Conservation (phyloP, 2,888 invertebrate species). For the Zygaena filipendulae region DNA sequence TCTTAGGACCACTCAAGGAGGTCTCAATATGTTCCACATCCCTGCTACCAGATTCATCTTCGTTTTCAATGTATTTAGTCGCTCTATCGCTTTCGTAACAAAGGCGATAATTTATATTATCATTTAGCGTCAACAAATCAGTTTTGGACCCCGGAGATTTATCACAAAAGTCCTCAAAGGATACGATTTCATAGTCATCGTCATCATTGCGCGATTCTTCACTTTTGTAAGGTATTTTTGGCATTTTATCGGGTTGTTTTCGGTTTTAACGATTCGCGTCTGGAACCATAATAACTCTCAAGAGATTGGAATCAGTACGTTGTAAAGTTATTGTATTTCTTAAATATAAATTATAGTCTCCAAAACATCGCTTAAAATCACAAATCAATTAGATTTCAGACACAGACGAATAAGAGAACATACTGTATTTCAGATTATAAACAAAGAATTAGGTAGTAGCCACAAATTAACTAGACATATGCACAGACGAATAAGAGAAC, state of each 20-base stretch:
- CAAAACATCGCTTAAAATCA: no score
- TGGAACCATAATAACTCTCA: no score
- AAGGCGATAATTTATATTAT: constrained; percentile 61
- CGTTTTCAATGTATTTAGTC: constrained; percentile 30
- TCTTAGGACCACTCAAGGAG: constrained; percentile 43
- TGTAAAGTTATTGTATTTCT: no score
- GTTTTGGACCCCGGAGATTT: constrained; percentile 61
- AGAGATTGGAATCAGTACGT: no score
- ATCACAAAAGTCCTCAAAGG: constrained; percentile 71
- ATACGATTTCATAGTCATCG: constrained; percentile 63
- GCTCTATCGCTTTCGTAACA: constrained; percentile 50
- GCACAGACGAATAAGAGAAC: no score
- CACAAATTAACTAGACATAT: no score
- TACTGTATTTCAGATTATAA: no score
- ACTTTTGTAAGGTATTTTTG: constrained; percentile 55
- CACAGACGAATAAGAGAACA: no score
- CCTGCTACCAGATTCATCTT: constrained; percentile 41
- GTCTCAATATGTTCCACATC: constrained; percentile 46
- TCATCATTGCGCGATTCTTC: constrained; percentile 47
- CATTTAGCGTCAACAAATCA: constrained; percentile 64
- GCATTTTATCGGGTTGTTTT: constrained; percentile 39
- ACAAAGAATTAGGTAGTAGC: no score
- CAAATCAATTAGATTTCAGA: no score
- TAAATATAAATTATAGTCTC: no score
- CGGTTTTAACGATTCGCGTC: no score